phyloP scores from a whole-genome alignment of 2,797 vertebrate genomes.

The Sebastes matsubarae region DNA sequence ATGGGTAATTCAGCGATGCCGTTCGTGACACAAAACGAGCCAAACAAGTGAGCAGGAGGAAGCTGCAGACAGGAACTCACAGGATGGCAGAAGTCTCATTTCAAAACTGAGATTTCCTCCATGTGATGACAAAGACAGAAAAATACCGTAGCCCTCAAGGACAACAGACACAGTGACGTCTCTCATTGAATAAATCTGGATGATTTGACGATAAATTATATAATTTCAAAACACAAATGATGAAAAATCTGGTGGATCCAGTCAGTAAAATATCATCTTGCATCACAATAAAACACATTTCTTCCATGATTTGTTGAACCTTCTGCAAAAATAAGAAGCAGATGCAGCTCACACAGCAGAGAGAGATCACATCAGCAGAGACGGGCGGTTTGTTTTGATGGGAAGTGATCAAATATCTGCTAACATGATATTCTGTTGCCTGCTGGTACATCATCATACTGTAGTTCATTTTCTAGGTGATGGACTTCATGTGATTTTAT shows the following conservation, averaged over 20 bases:
- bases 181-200: neutral
- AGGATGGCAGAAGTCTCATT: neutral
- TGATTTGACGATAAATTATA: neutral
- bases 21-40: conserved; percentile 15
- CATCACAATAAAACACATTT: neutral
- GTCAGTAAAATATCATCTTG: neutral
- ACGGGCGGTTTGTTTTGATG: neutral
- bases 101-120: neutral
- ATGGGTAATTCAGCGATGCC: conserved; percentile 3
- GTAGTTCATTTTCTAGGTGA: neutral
- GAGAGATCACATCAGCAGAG: neutral
- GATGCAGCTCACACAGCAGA: neutral
- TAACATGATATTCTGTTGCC: neutral
- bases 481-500: neutral
- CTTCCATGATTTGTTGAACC: fast-evolving
- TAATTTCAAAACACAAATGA: neutral
- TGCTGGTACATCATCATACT: neutral
- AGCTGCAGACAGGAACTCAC: conserved; percentile 3
- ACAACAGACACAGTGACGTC: neutral
- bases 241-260: neutral
- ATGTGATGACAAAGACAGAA: neutral
- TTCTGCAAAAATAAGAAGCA: neutral
- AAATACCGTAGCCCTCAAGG: neutral
- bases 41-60: conserved; percentile 2
- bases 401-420: neutral